A percentile compares a stretch with the other conserved stretches of the same genome.
Evolutionary conservation across 2,113 vertebrate genomes (phyloP).

Genomic region (Scomber scombrus): DNA sequence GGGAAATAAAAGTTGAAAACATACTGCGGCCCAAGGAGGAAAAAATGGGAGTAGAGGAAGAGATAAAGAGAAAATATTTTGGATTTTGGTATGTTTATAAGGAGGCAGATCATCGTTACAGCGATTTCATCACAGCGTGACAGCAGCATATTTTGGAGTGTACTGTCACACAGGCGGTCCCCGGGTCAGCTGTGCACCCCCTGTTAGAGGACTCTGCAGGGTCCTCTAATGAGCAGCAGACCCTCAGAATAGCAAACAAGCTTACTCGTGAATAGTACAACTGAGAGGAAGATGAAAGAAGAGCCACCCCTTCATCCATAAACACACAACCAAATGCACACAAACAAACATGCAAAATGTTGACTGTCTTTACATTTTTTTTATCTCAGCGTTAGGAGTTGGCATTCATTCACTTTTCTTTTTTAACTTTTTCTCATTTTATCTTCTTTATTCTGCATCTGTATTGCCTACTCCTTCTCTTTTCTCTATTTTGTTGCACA

Average conservation of each 20-base stretch:
- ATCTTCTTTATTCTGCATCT: neutral
- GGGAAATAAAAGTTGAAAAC: slow-evolving; percentile 52
- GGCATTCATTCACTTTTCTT: neutral
- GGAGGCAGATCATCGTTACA: slow-evolving; percentile 67
- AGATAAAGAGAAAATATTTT: slow-evolving; percentile 28
- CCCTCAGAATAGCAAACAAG: slow-evolving; percentile 52
- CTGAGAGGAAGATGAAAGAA: slow-evolving; percentile 30
- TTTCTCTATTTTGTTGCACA: slow-evolving; percentile 19
- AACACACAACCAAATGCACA: slow-evolving; percentile 2
- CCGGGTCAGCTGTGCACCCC: slow-evolving; percentile 62
- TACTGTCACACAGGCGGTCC: slow-evolving; percentile 35
- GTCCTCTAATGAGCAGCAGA: slow-evolving; percentile 76
- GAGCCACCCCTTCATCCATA: slow-evolving; percentile 6
- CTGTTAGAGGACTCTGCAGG: slow-evolving; percentile 48
- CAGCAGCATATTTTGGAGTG: slow-evolving; percentile 70
- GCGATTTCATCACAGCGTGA: slow-evolving; percentile 79
- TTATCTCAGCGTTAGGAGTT: neutral
- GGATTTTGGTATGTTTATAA: slow-evolving; percentile 22
- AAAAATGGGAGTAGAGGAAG: neutral
- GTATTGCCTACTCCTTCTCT: slow-evolving; percentile 11
- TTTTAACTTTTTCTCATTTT: neutral
- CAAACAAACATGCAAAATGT: slow-evolving; percentile 8
- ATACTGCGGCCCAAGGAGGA: slow-evolving; percentile 22
- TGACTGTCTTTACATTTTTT: slow-evolving; percentile 17
- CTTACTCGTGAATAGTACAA: slow-evolving; percentile 35